Evolutionary conservation across 2,888 invertebrate genomes (phyloP).

Genomic region (Lingula anatina): DNA sequence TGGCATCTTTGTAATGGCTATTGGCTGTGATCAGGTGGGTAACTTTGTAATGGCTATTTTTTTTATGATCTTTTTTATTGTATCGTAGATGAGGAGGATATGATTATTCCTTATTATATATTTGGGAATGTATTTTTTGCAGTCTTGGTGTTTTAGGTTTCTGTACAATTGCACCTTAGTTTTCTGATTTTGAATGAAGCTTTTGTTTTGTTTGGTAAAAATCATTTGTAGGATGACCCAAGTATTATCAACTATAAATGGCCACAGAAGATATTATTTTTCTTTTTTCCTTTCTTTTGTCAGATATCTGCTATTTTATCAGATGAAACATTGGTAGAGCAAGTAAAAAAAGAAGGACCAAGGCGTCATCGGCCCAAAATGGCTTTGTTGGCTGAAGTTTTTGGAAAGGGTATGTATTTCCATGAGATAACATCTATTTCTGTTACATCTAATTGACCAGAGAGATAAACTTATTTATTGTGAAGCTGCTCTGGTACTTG

Average conservation of each 20-base stretch:
- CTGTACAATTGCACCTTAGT: not conserved
- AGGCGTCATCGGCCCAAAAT: constrained; percentile 58
- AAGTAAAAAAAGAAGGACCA: constrained; percentile 64
- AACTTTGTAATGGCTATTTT: not conserved
- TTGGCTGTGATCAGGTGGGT: constrained; percentile 55
- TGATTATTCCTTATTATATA: not conserved
- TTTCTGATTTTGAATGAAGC: not conserved
- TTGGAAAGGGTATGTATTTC: constrained; percentile 60
- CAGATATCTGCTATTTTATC: constrained; percentile 47
- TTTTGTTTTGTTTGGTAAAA: too few relatives aligned
- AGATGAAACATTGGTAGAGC: constrained; percentile 63
- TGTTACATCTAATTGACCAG: too few relatives aligned
- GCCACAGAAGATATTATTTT: not conserved
- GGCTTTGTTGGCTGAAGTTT: constrained; percentile 70
- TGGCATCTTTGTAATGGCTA: constrained; percentile 57
- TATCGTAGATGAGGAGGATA: not conserved
- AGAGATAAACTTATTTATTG: not conserved
- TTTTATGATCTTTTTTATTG: not conserved
- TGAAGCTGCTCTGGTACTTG: not conserved
- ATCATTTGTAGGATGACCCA: too few relatives aligned
- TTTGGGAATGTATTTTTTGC: too few relatives aligned
- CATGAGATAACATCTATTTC: not conserved
- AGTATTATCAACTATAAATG: too few relatives aligned
- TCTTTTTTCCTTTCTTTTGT: too few relatives aligned
- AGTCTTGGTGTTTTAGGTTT: too few relatives aligned